Conservation (phyloP, 1,140 invertebrate genomes). For the Magallana gigas region DNA sequence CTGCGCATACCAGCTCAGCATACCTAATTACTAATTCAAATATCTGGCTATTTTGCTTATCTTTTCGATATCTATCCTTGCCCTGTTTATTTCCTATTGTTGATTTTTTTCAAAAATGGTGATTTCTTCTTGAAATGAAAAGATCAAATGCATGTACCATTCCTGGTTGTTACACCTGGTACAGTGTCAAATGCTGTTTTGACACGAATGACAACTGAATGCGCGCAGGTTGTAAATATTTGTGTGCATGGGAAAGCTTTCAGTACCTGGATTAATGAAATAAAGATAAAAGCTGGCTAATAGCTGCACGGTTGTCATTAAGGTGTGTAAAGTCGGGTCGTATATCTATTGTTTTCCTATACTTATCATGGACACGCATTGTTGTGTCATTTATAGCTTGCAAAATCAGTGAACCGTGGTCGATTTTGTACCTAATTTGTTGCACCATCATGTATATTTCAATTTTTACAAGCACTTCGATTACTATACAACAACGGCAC, state of each 20-base stretch:
- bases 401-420: neutral
- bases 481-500: neutral
- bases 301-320: neutral
- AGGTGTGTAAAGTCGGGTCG: neutral
- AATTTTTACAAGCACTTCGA: neutral
- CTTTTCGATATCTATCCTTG: constrained; percentile 13
- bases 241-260: neutral
- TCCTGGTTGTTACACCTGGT: neutral
- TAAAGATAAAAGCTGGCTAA: neutral
- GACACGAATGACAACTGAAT: constrained; percentile 6
- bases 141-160: neutral
- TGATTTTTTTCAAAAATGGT: neutral
- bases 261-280: neutral
- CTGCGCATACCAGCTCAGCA: neutral
- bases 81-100: constrained; percentile 1
- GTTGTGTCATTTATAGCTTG: constrained; percentile 7
- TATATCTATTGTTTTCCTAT: neutral
- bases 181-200: neutral
- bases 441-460: neutral
- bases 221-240: neutral
- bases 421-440: neutral
- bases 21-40: constrained; percentile 1
- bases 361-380: neutral
- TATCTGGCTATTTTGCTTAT: constrained; percentile 2
- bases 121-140: neutral